These are phyloP conservation scores for Dryococelus australis DNA, from an alignment of 2,888 invertebrate species.

Conservation along the genomic window DNA sequence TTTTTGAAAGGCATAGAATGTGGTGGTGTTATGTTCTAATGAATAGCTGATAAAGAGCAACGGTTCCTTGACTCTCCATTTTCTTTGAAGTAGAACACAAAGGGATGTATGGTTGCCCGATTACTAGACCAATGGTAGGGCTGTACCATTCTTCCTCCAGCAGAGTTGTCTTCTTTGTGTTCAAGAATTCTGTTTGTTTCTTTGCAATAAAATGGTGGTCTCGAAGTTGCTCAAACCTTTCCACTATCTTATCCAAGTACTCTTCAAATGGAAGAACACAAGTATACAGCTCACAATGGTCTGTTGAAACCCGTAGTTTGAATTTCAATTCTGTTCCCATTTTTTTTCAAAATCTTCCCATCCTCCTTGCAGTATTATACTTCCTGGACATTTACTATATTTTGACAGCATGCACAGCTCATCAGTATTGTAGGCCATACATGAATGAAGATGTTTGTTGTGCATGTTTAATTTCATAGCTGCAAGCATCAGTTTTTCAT, in stretches of 20 bases:
- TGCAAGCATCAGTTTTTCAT: conserved; percentile 26
- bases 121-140: too few species aligned
- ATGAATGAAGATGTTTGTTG: not conserved
- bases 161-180: conserved; percentile 5
- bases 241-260: too few species aligned
- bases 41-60: conserved; percentile 25
- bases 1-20: conserved; percentile 13
- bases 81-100: conserved; percentile 22
- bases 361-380: not conserved
- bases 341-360: conserved; percentile 6
- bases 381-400: conserved; percentile 20
- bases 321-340: conserved; percentile 17
- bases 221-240: too few species aligned
- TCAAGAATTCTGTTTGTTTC: conserved; percentile 19
- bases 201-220: conserved; percentile 26
- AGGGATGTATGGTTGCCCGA: conserved; percentile 17
- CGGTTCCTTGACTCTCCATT: conserved; percentile 18
- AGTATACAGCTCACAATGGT: too few species aligned
- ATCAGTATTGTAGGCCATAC: conserved; percentile 24
- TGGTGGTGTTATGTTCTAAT: not conserved
- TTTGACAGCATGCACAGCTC: conserved; percentile 26
- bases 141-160: conserved; percentile 20
- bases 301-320: not conserved
- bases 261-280: too few species aligned
- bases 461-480: not conserved